phyloP scores from a whole-genome alignment of 2,888 invertebrate genomes.

The Syrista parreyssii region DNA sequence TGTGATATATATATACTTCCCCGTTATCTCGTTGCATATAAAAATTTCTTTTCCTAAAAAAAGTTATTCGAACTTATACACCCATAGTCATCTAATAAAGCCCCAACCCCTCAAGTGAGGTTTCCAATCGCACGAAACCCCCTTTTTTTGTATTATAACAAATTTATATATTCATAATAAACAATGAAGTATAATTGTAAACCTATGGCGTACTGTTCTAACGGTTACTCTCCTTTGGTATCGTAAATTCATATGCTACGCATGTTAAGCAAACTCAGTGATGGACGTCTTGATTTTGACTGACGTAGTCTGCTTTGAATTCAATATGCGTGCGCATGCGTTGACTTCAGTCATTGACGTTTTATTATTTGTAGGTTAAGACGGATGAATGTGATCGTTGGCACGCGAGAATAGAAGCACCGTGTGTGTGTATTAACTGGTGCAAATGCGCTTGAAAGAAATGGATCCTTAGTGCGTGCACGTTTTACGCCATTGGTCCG shows the following conservation, averaged over 20 bases:
- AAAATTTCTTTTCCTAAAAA: not conserved
- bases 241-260: not conserved
- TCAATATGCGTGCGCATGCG: not conserved
- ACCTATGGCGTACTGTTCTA: not conserved
- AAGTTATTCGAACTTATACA: not conserved
- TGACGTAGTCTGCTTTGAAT: not conserved
- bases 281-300: not conserved
- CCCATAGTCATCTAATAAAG: not conserved
- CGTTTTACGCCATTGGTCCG: constrained; percentile 10
- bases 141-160: constrained; percentile 15
- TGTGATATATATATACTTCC: constrained; percentile 19
- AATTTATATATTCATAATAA: constrained; percentile 17
- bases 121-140: not conserved
- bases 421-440: not conserved
- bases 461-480: not conserved
- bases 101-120: not conserved
- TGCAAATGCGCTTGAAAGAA: not conserved
- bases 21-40: not conserved
- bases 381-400: not conserved
- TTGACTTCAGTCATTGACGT: not conserved
- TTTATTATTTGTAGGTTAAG: not conserved
- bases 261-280: not conserved
- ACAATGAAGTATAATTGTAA: constrained; percentile 3
- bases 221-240: not conserved
- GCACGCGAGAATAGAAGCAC: not conserved